Base-by-base conservation (phyloP, 2,113 vertebrate genomes). In the Strix aluco region DNA sequence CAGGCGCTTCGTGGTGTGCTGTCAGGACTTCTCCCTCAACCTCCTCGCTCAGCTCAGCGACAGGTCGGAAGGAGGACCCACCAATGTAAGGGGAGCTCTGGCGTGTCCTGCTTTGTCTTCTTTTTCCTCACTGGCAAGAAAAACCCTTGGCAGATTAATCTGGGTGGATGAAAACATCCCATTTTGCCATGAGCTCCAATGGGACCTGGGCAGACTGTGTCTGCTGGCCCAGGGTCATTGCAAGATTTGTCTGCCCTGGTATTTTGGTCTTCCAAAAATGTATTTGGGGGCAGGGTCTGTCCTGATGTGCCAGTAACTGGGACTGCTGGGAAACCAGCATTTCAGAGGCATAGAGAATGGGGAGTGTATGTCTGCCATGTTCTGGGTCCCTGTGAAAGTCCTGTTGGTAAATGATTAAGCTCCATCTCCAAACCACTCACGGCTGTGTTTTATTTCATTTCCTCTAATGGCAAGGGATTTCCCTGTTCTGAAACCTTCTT, bases 21-120 rank as follows among this genome's bases (percentile, higher is more conserved):
- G 99, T 97, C 99, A 99, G 49, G 98, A 99, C 91, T 98, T 99
- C 96, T 98, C 98, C 82, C 99, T 99, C 97, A 99, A 98, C 93
- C 98, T 99, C 65, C 98, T 99, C 15, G 98, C 99, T 91, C 99
- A 99, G 73, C 97, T 99, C 72, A 98, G 96, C 7, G 99, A 99
- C 91, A 98, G 98, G 69, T 83, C 96, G 0, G 98, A 99, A 63
- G 98, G 98, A 63, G 97, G 98, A 77, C 98, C 98, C 47, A 99
- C 99, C 85, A 99, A 99, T 0, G 99, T 99, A 99, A 21, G 98
- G 94, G 87, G 49, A 91, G 44, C 72, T 78, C 88, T 89, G 38
- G 9, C 11, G 0, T 67, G 26, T 59, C 38, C 55, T 72, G 55
- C 38, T 92, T 78, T 51, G 47, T 57, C 22, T n/a, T 65, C 55